Conservation (phyloP, 2,888 invertebrate species). For the Idaea biselata region DNA sequence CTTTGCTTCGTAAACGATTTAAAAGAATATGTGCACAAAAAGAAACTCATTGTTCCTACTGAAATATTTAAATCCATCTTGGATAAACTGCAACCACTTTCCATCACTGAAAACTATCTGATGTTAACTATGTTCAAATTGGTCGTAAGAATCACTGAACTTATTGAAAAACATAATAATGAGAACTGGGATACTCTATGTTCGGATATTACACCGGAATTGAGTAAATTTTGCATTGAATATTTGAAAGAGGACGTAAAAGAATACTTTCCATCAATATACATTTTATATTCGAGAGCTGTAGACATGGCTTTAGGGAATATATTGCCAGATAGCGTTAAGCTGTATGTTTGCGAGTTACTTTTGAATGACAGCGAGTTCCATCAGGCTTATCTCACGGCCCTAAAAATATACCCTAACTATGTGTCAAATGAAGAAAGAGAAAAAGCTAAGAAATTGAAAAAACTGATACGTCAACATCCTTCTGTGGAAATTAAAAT, state of each 20-base stretch:
- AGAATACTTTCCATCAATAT: constrained; percentile 49
- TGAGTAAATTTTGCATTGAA: constrained; percentile 43
- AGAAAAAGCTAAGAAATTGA: constrained; percentile 24
- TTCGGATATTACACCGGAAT: constrained; percentile 36
- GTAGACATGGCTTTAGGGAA: constrained; percentile 27
- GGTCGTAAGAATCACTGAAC: constrained; percentile 35
- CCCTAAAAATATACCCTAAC: constrained; percentile 34
- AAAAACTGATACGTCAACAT: constrained; percentile 32
- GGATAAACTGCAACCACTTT: constrained; percentile 35
- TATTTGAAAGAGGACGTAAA: constrained; percentile 49
- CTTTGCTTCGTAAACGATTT: constrained; percentile 36
- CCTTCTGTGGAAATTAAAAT: constrained; percentile 51
- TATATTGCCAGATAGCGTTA: constrained; percentile 15
- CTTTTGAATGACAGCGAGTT: constrained; percentile 43
- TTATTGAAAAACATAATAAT: constrained; percentile 31
- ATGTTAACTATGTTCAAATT: constrained; percentile 50
- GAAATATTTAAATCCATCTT: constrained; percentile 41
- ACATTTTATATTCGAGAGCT: constrained; percentile 43
- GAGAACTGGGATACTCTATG: constrained; percentile 32
- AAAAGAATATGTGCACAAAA: constrained; percentile 30
- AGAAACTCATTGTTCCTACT: constrained; percentile 36
- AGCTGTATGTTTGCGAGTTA: constrained; percentile 31
- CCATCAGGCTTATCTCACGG: constrained; percentile 44
- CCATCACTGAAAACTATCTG: constrained; percentile 49
- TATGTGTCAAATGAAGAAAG: constrained; percentile 15